Evolutionary conservation across 1,140 invertebrate species (phyloP), one percentile per base, ranked within the genome.

Genomic region (Cephus cinctus): DNA sequence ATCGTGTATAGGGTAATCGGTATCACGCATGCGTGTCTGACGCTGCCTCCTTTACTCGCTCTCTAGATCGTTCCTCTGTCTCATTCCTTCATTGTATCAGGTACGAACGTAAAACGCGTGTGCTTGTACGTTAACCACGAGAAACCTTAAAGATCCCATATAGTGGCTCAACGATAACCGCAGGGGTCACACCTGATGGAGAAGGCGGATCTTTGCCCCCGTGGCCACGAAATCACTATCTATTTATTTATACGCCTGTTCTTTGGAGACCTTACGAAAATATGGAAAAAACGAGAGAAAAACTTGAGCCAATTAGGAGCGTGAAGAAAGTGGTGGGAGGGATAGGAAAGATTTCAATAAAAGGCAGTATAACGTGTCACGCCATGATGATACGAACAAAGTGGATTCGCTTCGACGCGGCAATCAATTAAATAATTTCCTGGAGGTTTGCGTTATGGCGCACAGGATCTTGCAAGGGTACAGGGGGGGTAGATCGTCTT

Each of bases 171-270:
- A n/a, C n/a, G n/a, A 38, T 25, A 31, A 44, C 34, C 31, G 16
- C 43, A 36, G 47, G 45, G 61, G 63, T 62, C 61, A 65, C 61
- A 66, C 63, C 61, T 65, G 61, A 66, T 53, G 54, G 50, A 61
- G 56, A 57, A 53, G 56, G 61, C 61, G 66, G 63, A 69, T 63
- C 56, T 69, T 55, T 62, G 60, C 48, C 47, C 59, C 52, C 50
- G 47, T 62, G 57, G 55, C 40, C 54, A 64, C 50, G 45, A 47
- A 45, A 52, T 50, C n/a, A n/a, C n/a, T n/a, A n/a, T n/a, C n/a
- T n/a, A n/a, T n/a, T n/a, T n/a, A n/a, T n/a, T n/a, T n/a, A n/a
- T 4, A 12, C 27, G 27, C 27, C 27, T 3, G 27, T 30, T 30
- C 11, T 12, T 9, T 30, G 2, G 27, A 9, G 27, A 11, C 27